Conservation (phyloP, 2,113 vertebrate species). For the Scomber colias region DNA sequence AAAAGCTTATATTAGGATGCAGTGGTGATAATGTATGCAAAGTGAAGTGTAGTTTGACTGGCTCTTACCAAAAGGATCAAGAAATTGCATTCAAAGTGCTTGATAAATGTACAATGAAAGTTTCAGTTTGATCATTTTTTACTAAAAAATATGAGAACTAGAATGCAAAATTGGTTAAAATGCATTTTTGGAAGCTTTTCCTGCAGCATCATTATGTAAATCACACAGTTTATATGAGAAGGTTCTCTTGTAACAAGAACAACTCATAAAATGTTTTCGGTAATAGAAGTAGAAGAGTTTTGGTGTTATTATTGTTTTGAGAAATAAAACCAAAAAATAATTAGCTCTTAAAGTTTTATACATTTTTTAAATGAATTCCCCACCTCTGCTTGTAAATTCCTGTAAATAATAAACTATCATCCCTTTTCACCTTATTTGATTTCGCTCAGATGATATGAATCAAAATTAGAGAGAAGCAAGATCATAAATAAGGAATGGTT, state of each 20-base stretch:
- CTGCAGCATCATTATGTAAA: background rate
- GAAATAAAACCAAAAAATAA: background rate
- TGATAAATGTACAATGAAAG: background rate
- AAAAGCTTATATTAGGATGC: background rate
- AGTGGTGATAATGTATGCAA: background rate
- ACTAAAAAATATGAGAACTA: too few species aligned
- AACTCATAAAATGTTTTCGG: too few species aligned
- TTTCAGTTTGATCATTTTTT: too few species aligned
- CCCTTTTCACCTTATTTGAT: background rate
- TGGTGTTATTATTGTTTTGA: too few species aligned
- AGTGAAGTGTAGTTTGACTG: background rate
- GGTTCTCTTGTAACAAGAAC: background rate
- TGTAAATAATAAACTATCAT: background rate
- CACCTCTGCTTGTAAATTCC: background rate
- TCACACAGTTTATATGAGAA: background rate
- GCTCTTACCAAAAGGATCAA: background rate
- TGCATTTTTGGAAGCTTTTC: too few species aligned
- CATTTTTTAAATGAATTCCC: background rate
- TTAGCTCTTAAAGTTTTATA: background rate
- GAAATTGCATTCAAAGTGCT: background rate
- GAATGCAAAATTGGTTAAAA: background rate
- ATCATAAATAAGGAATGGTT: slow-evolving; percentile 10
- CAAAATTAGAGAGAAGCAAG: background rate
- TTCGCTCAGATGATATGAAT: background rate
- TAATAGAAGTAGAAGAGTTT: too few species aligned